Base-by-base conservation (phyloP, 1,140 invertebrate genomes). In the Archivesica marissinica region DNA sequence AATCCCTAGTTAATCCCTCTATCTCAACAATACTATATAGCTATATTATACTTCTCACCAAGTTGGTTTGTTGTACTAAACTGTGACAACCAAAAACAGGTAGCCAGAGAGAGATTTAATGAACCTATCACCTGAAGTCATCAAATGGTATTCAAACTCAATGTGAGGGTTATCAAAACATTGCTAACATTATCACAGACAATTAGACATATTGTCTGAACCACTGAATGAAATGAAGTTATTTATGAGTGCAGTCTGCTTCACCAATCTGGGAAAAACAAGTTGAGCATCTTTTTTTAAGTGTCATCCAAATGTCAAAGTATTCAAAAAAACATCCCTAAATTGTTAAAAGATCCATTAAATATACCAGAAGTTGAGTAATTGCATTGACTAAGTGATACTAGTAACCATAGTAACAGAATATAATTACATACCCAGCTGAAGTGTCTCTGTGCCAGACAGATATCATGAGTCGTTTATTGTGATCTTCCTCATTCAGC, bases 391-490 rank as follows among this genome's bases (percentile, higher is more conserved):
- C n/a, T n/a, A n/a, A n/a, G n/a, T n/a, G n/a, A n/a, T n/a, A n/a
- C n/a, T n/a, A n/a, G n/a, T n/a, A n/a, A n/a, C n/a, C n/a, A n/a
- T n/a, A n/a, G n/a, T n/a, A n/a, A n/a, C n/a, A n/a, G n/a, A n/a
- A n/a, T 44, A 25, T 66, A 70, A 44, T 35, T 0, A 81, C 92
- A 91, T 91, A 95, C 95, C 93, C 94, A 85, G 92, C 94, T 0
- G 88, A 86, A 11, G 91, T 87, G 81, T 95, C 94, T 17, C 94
- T 90, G 85, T 95, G 94, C 95, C 95, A 95, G 0, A 94, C 93
- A 15, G 95, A 95, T 6, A 95, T 91, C 17, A 95, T 91, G 11
- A 95, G 90, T 66, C 95, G 84, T 78, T 94, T 95, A 23, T 94
- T 91, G 7, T 92, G 85, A 87, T 95, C 95, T 64, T 94, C 92